Evolutionary conservation across 1,140 invertebrate species (phyloP), one percentile per base, ranked within the genome.

Genomic region (Drosophila bifasciata): DNA sequence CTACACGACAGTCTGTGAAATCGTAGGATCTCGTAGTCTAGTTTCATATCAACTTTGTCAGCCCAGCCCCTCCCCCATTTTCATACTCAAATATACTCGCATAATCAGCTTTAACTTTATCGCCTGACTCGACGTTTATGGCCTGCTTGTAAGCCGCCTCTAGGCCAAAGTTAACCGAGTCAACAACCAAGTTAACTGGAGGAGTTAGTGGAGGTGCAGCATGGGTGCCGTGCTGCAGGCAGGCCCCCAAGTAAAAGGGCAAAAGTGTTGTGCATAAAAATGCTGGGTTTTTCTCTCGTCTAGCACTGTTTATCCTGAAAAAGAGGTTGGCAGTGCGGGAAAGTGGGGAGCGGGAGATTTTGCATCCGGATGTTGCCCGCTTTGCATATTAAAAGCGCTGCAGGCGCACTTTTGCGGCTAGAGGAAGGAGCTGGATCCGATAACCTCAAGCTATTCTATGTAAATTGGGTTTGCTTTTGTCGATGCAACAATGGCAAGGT

Each of bases 371-470:
- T 69, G 28, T 25, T 45, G 11, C 17, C 44, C 25, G 68, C 45
- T 44, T 62, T 78, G 69, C 75, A 83, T 83, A 74, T 78, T 83
- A 64, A 74, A 83, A 81, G 51, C 7, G 79, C 74, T 69, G 62
- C 56, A 17, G 45, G 73, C 62, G 74, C 62, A 64, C 46, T 67
- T 72, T 64, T 74, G 73, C 28, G 68, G 78, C 58, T 63, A 63
- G 48, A 28, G 71, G 40, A 56, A 74, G 55, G 50, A 56, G 49
- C 41, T 45, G 46, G 50, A 59, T 62, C 52, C 52, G 60, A 79
- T 84, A 84, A 78, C 79, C 74, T 63, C 52, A 23, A 70, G 74
- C 57, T 83, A 79, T 83, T 83, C 75, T 75, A 79, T 84, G 79
- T 75, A 83, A 79, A 83, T 84, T 79, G 69, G 39, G 60, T 75